Evolutionary conservation across 2,888 invertebrate genomes (phyloP), one percentile per base, ranked within the genome.

Genomic region (Protonemura montana): DNA sequence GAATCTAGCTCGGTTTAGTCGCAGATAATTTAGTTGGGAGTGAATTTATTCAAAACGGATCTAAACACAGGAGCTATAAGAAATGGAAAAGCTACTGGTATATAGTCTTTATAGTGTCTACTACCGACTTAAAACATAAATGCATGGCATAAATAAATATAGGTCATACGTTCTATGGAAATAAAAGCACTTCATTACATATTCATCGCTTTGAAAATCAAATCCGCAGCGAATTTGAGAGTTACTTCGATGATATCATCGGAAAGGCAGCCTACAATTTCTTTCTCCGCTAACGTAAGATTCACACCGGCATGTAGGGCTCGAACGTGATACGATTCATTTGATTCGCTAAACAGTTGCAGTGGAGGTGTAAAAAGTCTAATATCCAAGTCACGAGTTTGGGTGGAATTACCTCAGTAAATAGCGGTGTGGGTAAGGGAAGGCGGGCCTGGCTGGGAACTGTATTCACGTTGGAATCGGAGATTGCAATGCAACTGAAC

Each of bases 331-430:
- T 59, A 78, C 78, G 26, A 26, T 78, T 28, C 26, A 78, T 26
- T 78, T 78, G 2, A 78, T 78, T 78, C 27, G n/a, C 78, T 78
- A 78, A 78, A 27, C 78, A 78, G 78, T 78, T 78, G 59, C 59
- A 59, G 13, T 21, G 59, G 28, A 78, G 78, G 78, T 78, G 78
- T 78, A 59, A 59, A 78, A 78, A 28, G 28, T 27, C 27, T 78
- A 78, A 78, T 78, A 28, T 2, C 78, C 78, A 78, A 78, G 78
- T 78, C 78, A 78, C 78, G 78, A 27, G 7, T 13, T 78, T 28
- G 7, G 21, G 10, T 26, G 78, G 78, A 27, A 28, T 78, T 7
- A 27, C 10, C 26, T 26, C 25, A 16, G 26, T 59, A 59, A 59
- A 10, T 59, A 59, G 59, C 59, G 13, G 59, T 59, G 59, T 59